Evolutionary conservation across 2,797 vertebrate species (phyloP), one percentile per base, ranked within the genome.

Genomic region (Pantherophis alleghaniensis): DNA sequence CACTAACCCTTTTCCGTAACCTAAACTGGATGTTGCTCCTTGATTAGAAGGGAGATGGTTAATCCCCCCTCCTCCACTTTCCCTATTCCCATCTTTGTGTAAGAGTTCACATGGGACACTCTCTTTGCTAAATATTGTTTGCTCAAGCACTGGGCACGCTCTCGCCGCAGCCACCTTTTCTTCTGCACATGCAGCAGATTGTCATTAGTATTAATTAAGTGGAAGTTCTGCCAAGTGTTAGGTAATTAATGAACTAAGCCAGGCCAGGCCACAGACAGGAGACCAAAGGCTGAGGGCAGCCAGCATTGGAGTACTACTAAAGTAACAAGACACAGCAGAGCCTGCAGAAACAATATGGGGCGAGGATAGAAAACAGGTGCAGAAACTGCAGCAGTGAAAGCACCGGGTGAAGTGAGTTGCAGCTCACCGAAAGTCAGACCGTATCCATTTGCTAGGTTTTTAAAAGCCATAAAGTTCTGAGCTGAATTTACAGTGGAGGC

Each of bases 141-240:
- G 47, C 24, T 57, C 14, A 86, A 20, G 87, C 63, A 18, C 37
- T 57, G 60, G 53, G 37, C 89, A 37, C 69, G 26, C n/a, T 9
- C 7, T 24, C 32, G 18, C 12, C 2, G 0, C 56, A 10, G 59
- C 90, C 55, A 37, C 87, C 90, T 86, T 66, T 69, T 32, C 79
- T 32, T 66, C 26, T 47, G n/a, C n/a, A 24, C 24, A 18, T 57
- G 28, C 37, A 94, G 63, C 56, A 88, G 89, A 42, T 88, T 59
- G 89, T 28, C 69, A 89, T 92, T 69, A 87, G 91, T 88, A 88
- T 88, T 91, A 89, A 94, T 91, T 63, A 83, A 51, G 47, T 61
- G 56, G 32, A 61, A 37, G 87, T 53, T 32, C 90, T 26, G 69
- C 28, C 57, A 57, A n/a, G n/a, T 55, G 20, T 26, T 57, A 37